Evolutionary conservation across 2,888 invertebrate genomes (phyloP).

Genomic region (Chydorus sphaericus): DNA sequence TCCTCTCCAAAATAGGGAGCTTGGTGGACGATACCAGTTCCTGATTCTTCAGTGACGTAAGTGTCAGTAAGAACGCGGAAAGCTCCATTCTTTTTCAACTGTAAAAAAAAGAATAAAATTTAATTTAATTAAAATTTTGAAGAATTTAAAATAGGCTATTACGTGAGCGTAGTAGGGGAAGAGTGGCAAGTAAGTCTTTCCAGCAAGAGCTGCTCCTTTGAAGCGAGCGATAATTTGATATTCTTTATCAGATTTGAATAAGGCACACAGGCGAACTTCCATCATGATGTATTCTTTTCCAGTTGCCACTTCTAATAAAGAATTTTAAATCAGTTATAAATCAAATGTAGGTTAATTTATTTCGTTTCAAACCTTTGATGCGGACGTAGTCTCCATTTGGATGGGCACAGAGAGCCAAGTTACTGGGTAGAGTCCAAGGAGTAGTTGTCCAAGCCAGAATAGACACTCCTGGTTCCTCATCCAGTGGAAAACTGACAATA

Average conservation of each 20-base stretch:
- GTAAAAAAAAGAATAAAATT: neutral
- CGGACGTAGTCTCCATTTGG: slow-evolving; percentile 71
- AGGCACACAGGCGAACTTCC: slow-evolving; percentile 59
- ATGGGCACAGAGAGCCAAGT: slow-evolving; percentile 86
- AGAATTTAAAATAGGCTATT: slow-evolving; percentile 20
- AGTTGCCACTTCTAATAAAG: slow-evolving; percentile 39
- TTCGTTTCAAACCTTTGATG: slow-evolving; percentile 38
- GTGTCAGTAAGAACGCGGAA: slow-evolving; percentile 71
- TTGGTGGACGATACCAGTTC: slow-evolving; percentile 96
- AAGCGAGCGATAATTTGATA: slow-evolving; percentile 66
- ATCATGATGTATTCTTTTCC: slow-evolving; percentile 64
- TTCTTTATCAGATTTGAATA: slow-evolving; percentile 64
- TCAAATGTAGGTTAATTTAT: neutral
- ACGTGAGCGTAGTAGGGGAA: slow-evolving; percentile 71
- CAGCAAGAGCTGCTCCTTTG: slow-evolving; percentile 61
- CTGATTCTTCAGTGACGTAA: slow-evolving; percentile 91
- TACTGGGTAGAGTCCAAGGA: slow-evolving; percentile 98
- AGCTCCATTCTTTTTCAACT: slow-evolving; percentile 38
- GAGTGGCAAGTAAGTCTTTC: slow-evolving; percentile 65
- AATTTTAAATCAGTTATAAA: neutral
- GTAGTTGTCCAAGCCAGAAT: slow-evolving; percentile 97
- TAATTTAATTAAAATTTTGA: neutral
- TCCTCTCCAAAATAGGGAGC: slow-evolving; percentile 99
- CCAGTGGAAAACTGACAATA: slow-evolving; percentile 70
- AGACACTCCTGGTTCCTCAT: slow-evolving; percentile 47